Evolutionary conservation across 2,888 invertebrate genomes (phyloP).

Genomic region (Microplitis deprimator): DNA sequence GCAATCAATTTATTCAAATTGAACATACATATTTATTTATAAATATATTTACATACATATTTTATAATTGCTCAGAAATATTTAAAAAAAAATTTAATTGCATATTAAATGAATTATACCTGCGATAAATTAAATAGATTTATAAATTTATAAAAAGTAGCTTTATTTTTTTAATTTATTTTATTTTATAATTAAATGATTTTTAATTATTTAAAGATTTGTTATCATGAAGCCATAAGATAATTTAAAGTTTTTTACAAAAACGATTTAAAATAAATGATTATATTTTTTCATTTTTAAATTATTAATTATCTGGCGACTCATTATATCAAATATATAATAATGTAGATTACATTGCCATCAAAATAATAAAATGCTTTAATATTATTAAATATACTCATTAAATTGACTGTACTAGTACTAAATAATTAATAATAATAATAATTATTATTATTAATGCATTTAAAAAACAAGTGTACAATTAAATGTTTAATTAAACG

Average conservation of each 20-base stretch:
- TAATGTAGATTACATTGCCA: neutral
- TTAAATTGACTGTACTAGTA: neutral
- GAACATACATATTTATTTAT: neutral
- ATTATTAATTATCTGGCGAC: neutral
- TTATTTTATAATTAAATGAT: neutral
- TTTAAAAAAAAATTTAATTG: neutral
- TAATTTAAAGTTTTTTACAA: too few relatives aligned
- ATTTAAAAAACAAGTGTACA: neutral
- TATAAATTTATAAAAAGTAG: neutral
- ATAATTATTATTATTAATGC: neutral
- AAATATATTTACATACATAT: neutral
- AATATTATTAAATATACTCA: neutral
- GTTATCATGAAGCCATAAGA: too few relatives aligned
- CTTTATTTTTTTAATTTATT: neutral
- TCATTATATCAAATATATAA: neutral
- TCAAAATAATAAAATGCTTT: slow-evolving; percentile 1
- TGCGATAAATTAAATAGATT: neutral
- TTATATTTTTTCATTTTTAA: too few relatives aligned
- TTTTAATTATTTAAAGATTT: neutral
- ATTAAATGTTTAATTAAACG: neutral
- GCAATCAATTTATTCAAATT: neutral
- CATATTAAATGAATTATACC: neutral
- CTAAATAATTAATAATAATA: neutral
- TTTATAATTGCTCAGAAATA: neutral
- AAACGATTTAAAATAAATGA: too few relatives aligned